Conservation (phyloP, 2,113 vertebrate genomes). For the Actenoides hombroni region DNA sequence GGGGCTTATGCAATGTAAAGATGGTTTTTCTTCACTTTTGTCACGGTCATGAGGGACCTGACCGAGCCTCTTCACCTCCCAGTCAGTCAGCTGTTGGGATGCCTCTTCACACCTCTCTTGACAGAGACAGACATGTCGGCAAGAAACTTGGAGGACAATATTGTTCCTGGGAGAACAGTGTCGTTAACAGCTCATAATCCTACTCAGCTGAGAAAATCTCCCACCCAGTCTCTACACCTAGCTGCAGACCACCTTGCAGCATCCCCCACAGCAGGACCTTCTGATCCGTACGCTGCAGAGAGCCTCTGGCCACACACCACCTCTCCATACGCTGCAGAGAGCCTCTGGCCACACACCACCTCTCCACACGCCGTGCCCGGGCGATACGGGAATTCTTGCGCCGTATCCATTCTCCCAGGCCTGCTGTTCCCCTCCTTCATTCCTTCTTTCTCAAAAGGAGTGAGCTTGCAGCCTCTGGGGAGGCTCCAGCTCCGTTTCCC, state of each 20-base stretch:
- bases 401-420: background rate
- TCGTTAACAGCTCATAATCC: background rate
- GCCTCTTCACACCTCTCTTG: background rate
- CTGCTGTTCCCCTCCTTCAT: background rate
- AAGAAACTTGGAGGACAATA: background rate
- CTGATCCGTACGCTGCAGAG: background rate
- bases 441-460: background rate
- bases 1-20: background rate
- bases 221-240: background rate
- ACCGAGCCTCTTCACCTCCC: background rate
- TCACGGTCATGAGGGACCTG: background rate
- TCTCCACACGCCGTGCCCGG: rapidly evolving
- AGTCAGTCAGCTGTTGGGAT: background rate
- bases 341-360: background rate
- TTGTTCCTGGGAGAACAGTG: background rate
- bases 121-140: background rate
- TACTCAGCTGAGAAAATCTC: background rate
- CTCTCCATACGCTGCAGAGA: background rate
- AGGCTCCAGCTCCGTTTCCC: background rate
- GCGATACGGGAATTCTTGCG: rapidly evolving
- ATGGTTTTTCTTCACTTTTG: background rate
- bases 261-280: background rate
- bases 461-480: background rate
- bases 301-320: background rate
- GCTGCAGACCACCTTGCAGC: background rate